Percentiles rank a stretch among this genome's conserved stretches.
Evolutionary conservation across 2,797 vertebrate genomes (phyloP).

Genomic region (Danio kyathit): DNA sequence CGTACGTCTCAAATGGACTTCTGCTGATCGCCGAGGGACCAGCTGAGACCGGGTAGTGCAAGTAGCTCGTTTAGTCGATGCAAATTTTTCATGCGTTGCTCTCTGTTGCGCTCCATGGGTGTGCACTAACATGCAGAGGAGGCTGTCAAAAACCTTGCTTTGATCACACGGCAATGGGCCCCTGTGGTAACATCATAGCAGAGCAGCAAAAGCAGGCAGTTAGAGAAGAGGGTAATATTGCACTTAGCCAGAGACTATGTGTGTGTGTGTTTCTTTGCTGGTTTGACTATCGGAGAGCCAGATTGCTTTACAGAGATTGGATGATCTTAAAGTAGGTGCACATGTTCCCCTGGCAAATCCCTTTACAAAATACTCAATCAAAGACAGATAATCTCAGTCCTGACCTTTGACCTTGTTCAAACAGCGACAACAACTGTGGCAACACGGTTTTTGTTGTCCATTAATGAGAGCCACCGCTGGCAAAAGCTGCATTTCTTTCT

Average conservation of each 20-base stretch:
- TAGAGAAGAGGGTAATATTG: constrained; percentile 64
- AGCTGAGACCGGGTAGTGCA: constrained; percentile 38
- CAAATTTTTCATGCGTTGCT: constrained; percentile 45
- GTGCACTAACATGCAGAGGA: constrained; percentile 32
- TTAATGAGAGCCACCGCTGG: not conserved
- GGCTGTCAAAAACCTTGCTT: constrained; percentile 70
- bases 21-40: constrained; percentile 26
- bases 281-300: constrained; percentile 6
- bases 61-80: constrained; percentile 45
- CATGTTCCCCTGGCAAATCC: constrained; percentile 30
- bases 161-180: constrained; percentile 74
- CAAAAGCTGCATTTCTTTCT: too few species aligned
- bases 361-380: constrained; percentile 13
- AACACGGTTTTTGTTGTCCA: constrained; percentile 10
- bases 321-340: constrained; percentile 27
- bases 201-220: constrained; percentile 79
- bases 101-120: constrained; percentile 35
- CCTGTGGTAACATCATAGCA: constrained; percentile 77
- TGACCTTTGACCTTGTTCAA: constrained; percentile 41
- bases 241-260: constrained; percentile 38
- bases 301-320: constrained; percentile 12
- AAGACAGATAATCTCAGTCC: constrained; percentile 27
- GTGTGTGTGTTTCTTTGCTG: not conserved
- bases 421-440: not conserved
- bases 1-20: constrained; percentile 31